These are phyloP conservation scores for Buteo buteo DNA, from an alignment of 2,113 vertebrate species.

Conservation along the genomic window DNA sequence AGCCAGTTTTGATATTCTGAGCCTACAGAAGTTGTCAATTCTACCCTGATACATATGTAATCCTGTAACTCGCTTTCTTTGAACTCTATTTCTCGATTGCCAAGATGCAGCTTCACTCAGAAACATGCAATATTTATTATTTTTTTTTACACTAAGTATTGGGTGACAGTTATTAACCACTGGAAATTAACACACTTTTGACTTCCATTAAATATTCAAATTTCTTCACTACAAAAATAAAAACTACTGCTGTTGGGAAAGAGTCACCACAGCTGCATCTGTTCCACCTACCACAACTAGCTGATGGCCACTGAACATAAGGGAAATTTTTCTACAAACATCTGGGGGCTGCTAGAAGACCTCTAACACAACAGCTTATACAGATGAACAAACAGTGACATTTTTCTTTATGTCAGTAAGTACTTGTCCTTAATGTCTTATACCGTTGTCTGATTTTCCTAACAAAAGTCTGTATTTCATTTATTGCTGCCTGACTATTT, in stretches of 20 bases:
- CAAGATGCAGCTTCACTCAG: background rate
- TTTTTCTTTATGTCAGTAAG: background rate
- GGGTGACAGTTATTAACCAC: background rate
- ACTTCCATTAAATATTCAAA: background rate
- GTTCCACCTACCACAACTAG: background rate
- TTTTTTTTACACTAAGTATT: background rate
- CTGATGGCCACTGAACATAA: accelerated
- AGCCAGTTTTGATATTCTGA: background rate
- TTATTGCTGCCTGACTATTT: background rate
- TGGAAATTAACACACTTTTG: background rate
- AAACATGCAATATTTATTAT: background rate
- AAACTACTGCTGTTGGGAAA: background rate
- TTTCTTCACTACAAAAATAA: background rate
- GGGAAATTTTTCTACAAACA: background rate
- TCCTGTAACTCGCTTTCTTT: background rate
- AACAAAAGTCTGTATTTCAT: background rate
- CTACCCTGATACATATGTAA: background rate
- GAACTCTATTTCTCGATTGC: background rate
- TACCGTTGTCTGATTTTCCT: background rate
- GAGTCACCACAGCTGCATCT: background rate
- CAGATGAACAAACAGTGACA: accelerated
- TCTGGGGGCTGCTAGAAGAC: background rate
- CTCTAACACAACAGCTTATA: background rate
- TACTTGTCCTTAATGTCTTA: background rate
- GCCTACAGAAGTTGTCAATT: background rate